Evolutionary conservation across 2,113 vertebrate species (phyloP).

Genomic region (Thryonomys swinderianus): DNA sequence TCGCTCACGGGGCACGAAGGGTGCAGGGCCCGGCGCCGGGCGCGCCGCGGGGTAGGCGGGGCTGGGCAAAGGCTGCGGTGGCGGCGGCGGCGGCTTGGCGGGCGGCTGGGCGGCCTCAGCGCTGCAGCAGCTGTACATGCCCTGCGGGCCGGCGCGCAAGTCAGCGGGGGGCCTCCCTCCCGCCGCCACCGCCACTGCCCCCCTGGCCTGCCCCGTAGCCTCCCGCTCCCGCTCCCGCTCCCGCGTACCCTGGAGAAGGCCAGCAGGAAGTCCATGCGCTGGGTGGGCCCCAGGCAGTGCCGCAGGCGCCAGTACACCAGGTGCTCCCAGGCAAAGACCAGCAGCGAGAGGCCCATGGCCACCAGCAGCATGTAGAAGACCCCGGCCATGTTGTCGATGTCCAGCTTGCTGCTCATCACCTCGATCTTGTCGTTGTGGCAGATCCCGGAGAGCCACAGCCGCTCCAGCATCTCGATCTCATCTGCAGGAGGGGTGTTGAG

Average conservation of each 20-base stretch:
- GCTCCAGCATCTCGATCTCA: constrained; percentile 95
- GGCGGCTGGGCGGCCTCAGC: constrained; percentile 89
- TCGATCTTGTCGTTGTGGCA: constrained; percentile 96
- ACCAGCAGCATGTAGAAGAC: constrained; percentile 96
- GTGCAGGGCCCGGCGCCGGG: constrained; percentile 90
- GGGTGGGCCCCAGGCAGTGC: constrained; percentile 92
- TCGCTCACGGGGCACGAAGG: constrained; percentile 92
- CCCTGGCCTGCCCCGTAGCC: neutral
- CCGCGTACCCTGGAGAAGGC: constrained; percentile 91
- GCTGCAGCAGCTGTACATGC: constrained; percentile 96
- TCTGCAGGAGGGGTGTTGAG: constrained; percentile 80
- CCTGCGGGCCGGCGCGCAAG: constrained; percentile 81
- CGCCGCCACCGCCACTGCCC: fast-evolving
- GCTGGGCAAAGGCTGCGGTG: constrained; percentile 87
- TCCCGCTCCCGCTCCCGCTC: constrained; percentile 16
- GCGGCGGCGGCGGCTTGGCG: constrained; percentile 89
- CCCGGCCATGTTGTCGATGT: constrained; percentile 96
- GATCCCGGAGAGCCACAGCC: constrained; percentile 94
- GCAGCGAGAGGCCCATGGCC: constrained; percentile 93
- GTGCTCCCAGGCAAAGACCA: constrained; percentile 95
- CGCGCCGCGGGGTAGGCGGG: constrained; percentile 82
- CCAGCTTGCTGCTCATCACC: constrained; percentile 96
- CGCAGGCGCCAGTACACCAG: constrained; percentile 94
- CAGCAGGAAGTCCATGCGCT: constrained; percentile 93
- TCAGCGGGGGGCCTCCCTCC: neutral